phyloP scores from a whole-genome alignment of 2,797 vertebrate species.

The Pipistrellus pygmaeus region DNA sequence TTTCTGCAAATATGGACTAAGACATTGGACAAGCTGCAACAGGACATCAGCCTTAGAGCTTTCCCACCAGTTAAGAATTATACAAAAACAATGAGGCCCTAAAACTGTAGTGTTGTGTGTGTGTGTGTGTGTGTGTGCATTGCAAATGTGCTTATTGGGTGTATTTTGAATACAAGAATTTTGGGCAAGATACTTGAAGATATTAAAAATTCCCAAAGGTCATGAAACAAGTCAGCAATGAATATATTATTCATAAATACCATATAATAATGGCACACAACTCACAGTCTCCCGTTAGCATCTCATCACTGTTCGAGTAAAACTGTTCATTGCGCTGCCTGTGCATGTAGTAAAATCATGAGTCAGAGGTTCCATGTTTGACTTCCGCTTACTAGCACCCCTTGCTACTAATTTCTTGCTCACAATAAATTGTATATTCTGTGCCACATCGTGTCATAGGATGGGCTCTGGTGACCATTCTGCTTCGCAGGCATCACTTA shows the following conservation, averaged over 20 bases:
- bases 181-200: constrained; percentile 17
- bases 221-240: constrained; percentile 38
- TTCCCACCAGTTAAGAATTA: not conserved
- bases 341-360: not conserved
- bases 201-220: constrained; percentile 29
- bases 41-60: not conserved
- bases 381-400: not conserved
- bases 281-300: not conserved
- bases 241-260: constrained; percentile 15
- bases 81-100: not conserved
- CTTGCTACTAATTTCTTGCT: not conserved
- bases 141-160: not conserved
- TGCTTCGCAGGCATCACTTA: constrained; percentile 18
- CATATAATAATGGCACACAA: not conserved
- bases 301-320: not conserved
- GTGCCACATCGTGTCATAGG: no score
- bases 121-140: not conserved
- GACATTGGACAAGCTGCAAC: not conserved
- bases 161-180: constrained; percentile 51
- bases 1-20: constrained; percentile 55
- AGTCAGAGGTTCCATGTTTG: not conserved
- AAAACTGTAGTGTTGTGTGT: not conserved
- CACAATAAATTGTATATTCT: not conserved
- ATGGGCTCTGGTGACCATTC: not conserved
- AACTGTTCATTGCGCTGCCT: not conserved